Evolutionary conservation across 1,140 invertebrate genomes (phyloP).

Genomic region (Bombus haemorrhoidalis): DNA sequence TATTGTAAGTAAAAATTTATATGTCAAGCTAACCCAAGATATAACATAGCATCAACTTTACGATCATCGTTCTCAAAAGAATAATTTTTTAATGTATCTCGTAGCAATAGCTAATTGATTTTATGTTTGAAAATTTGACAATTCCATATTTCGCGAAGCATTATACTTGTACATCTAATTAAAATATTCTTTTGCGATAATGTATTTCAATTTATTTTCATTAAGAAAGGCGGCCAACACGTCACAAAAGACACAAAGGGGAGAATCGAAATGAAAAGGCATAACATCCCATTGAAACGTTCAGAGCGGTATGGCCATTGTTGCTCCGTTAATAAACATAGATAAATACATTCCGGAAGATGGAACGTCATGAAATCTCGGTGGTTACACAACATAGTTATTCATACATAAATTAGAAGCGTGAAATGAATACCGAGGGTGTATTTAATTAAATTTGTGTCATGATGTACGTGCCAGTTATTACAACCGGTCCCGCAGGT

Average conservation of each 20-base stretch:
- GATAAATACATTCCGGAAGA: conserved; percentile 58
- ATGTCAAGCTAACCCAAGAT: background rate
- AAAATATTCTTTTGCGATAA: background rate
- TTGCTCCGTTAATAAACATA: conserved; percentile 56
- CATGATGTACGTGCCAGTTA: conserved; percentile 80
- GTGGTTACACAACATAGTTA: conserved; percentile 74
- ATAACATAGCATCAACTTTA: too few relatives aligned
- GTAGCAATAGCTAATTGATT: too few relatives aligned
- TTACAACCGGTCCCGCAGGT: conserved; percentile 72
- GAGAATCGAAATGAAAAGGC: conserved; percentile 26
- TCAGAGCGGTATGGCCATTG: conserved; percentile 26
- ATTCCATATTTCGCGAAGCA: background rate
- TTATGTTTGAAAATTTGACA: background rate
- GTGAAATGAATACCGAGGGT: conserved; percentile 78
- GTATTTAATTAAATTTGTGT: conserved; percentile 82
- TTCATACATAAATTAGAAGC: conserved; percentile 81
- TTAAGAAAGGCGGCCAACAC: background rate
- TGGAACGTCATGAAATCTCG: conserved; percentile 69
- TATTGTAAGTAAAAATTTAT: background rate
- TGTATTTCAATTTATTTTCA: background rate
- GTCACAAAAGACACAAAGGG: background rate
- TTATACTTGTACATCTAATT: background rate
- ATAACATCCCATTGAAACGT: conserved; percentile 25
- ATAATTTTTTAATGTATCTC: background rate
- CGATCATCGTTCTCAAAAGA: too few relatives aligned